These are phyloP conservation scores for Trissolcus japonicus DNA, from an alignment of 2,888 invertebrate genomes.

Conservation along the genomic window DNA sequence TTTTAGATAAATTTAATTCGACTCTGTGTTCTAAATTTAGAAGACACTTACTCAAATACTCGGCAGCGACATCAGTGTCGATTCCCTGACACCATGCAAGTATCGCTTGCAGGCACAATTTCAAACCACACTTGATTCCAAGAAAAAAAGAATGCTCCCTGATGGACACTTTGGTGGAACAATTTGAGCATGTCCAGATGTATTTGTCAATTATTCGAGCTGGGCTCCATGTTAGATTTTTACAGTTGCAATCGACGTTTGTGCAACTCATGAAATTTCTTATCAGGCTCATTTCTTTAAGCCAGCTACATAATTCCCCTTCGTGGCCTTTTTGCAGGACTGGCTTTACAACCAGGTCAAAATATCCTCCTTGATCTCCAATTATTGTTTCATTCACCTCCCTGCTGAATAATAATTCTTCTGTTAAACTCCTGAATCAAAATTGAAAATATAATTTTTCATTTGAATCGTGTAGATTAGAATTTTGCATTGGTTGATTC, in stretches of 20 bases:
- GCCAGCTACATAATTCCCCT: constrained; percentile 78
- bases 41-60: constrained; percentile 77
- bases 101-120: constrained; percentile 80
- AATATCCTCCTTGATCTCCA: constrained; percentile 73
- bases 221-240: constrained; percentile 76
- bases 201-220: constrained; percentile 78
- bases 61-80: constrained; percentile 77
- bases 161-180: constrained; percentile 76
- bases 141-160: constrained; percentile 80
- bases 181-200: constrained; percentile 77
- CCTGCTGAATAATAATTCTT: constrained; percentile 24
- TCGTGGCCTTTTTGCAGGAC: constrained; percentile 78
- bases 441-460: neutral
- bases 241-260: constrained; percentile 73
- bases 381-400: constrained; percentile 61
- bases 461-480: too few species aligned
- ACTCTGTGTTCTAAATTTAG: neutral
- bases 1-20: neutral
- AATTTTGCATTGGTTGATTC: too few species aligned
- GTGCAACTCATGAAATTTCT: constrained; percentile 73
- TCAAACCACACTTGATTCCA: constrained; percentile 81
- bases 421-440: neutral
- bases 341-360: constrained; percentile 77
- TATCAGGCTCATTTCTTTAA: constrained; percentile 77
- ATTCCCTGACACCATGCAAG: constrained; percentile 83